Evolutionary conservation across 1,140 invertebrate genomes (phyloP), one percentile per base, ranked within the genome.

Genomic region (Lordiphosa mommai): DNA sequence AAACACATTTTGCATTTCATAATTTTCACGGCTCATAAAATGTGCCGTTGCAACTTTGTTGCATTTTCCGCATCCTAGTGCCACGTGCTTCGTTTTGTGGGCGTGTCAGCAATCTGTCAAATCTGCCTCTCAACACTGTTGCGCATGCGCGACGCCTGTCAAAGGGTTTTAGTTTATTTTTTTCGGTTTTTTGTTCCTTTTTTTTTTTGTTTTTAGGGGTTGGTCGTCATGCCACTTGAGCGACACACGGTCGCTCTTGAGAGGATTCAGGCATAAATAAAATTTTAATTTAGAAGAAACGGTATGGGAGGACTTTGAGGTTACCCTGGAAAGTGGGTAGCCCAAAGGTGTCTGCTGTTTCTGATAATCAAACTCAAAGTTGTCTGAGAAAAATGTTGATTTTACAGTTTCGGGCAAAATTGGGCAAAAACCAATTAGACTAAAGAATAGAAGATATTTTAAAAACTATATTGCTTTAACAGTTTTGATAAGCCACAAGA

Each of bases 21-120:
- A 56, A 71, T 61, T 61, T 82, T 80, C 61, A 82, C 60, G 74
- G 66, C 56, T 63, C 71, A 60, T 80, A 82, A 80, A 80, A 44
- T 29, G 17, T 7, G 33, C 38, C 43, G 43, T n/a, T n/a, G n/a
- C 66, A 82, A 80, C 74, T 66, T 74, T 80, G 74, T 80, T 52
- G 57, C 23, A 23, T 23, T 23, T 36, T 6, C 29, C 40, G 16
- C 33, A 49, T 12, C 23, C 0, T n/a, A 17, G 37, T 64, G 72
- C 74, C 23, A 79, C 76, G 74, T 79, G 74, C 64, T 60, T 51
- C 50, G 80, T 69, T 72, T 61, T 82, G 76, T 55, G 77, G 76
- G 77, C 77, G 76, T 72, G 67, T 61, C 71, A 64, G 53, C 77
- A 82, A 82, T 82, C 71, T 82, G 76, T 82, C 76, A 82, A 57